Conservation (phyloP, 2,888 invertebrate species). For the Macrosiphum euphorbiae region DNA sequence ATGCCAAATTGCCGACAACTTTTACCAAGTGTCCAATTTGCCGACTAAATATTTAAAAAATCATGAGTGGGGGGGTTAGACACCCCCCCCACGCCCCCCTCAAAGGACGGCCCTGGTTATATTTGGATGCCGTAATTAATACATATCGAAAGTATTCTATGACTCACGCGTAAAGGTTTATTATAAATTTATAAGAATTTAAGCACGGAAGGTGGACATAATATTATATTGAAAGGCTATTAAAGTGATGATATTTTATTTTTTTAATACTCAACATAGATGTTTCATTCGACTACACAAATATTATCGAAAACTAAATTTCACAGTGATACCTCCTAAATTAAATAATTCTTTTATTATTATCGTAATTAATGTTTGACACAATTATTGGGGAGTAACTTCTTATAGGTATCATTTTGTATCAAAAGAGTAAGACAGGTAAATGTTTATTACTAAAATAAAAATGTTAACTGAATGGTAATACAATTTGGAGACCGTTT, state of each 20-base stretch:
- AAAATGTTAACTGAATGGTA: background rate
- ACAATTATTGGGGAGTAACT: no score
- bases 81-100: no score
- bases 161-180: background rate
- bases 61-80: no score
- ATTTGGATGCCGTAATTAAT: background rate
- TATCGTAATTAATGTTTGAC: no score
- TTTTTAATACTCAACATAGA: background rate
- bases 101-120: no score
- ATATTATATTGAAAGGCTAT: background rate
- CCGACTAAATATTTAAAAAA: no score
- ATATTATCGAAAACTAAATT: background rate
- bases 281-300: background rate
- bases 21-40: no score
- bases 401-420: no score
- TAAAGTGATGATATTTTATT: background rate
- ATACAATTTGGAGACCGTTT: background rate
- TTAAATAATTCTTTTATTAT: background rate
- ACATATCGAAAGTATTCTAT: background rate
- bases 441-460: no score
- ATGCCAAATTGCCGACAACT: no score
- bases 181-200: background rate
- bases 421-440: no score
- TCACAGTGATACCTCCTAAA: background rate
- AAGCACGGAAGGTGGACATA: background rate